Percentiles rank a stretch among this genome's conserved stretches.
phyloP scores from a whole-genome alignment of 2,888 invertebrate species.

The Drosophila formosana region DNA sequence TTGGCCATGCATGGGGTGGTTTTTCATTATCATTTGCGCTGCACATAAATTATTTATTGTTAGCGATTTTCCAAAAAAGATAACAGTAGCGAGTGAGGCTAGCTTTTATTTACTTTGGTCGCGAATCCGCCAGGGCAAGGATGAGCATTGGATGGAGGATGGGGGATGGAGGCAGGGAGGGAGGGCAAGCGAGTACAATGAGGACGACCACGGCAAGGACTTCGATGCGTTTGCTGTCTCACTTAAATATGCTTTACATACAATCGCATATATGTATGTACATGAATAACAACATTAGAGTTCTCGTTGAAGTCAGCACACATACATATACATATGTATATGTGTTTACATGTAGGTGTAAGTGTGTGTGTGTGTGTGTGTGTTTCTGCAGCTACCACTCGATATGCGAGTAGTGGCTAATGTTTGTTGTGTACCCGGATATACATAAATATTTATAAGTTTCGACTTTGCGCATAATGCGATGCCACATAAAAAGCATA shows the following conservation, averaged over 20 bases:
- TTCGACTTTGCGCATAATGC: constrained; percentile 66
- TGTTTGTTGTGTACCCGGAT: constrained; percentile 49
- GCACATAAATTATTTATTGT: constrained; percentile 82
- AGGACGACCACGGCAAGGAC: constrained; percentile 7
- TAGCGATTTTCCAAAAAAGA: constrained; percentile 81
- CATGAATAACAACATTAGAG: constrained; percentile 6
- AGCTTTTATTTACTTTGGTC: constrained; percentile 72
- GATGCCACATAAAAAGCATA: constrained; percentile 43
- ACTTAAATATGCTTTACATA: constrained; percentile 41
- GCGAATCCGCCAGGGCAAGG: constrained; percentile 54
- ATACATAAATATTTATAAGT: constrained; percentile 76
- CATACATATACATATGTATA: neutral
- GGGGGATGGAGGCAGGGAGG: no score
- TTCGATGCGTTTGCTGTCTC: constrained; percentile 37
- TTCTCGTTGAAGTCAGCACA: constrained; percentile 24
- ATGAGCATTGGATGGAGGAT: no score
- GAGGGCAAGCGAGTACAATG: constrained; percentile 10
- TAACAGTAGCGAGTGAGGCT: constrained; percentile 56
- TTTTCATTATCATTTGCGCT: constrained; percentile 79
- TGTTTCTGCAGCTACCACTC: constrained; percentile 38
- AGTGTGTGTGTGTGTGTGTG: constrained; percentile 14
- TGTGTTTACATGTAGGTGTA: neutral
- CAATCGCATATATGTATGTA: neutral
- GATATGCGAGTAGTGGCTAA: constrained; percentile 38
- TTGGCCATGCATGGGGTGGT: constrained; percentile 76